These are phyloP conservation scores for Chrysotoxum bicinctum DNA, from an alignment of 2,888 invertebrate genomes.

Conservation along the genomic window DNA sequence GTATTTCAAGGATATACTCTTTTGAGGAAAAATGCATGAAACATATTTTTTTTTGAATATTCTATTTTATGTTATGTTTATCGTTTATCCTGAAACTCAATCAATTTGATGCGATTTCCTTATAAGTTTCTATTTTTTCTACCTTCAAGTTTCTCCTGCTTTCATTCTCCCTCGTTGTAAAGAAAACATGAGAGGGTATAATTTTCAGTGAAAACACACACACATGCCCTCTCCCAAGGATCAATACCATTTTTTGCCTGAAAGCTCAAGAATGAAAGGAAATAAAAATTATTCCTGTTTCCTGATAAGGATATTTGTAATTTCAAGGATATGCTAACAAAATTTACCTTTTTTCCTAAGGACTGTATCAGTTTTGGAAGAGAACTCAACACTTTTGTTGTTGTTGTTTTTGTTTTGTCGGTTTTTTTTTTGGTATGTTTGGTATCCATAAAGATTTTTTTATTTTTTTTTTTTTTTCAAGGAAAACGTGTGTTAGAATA, in stretches of 20 bases:
- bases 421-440: neutral
- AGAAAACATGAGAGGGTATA: neutral
- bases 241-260: conserved; percentile 18
- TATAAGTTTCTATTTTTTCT: conserved; percentile 16
- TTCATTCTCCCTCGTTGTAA: neutral
- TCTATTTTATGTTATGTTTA: neutral
- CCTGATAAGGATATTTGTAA: conserved; percentile 52
- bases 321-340: conserved; percentile 47
- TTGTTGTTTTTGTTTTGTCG: neutral
- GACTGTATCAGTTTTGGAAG: neutral
- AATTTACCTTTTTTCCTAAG: conserved; percentile 28
- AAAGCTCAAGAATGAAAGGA: conserved; percentile 13
- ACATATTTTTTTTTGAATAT: neutral
- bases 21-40: neutral
- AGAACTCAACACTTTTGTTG: conserved; percentile 1
- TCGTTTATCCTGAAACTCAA: conserved; percentile 27
- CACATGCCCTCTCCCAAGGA: neutral
- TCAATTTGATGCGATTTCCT: conserved; percentile 50
- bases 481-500: conserved; percentile 35
- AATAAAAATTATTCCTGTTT: conserved; percentile 40
- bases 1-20: conserved; percentile 7
- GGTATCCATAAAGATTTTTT: neutral
- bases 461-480: neutral
- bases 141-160: neutral
- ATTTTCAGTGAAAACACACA: neutral